Conservation (phyloP, 2,113 vertebrate genomes). For the Channa maculata region DNA sequence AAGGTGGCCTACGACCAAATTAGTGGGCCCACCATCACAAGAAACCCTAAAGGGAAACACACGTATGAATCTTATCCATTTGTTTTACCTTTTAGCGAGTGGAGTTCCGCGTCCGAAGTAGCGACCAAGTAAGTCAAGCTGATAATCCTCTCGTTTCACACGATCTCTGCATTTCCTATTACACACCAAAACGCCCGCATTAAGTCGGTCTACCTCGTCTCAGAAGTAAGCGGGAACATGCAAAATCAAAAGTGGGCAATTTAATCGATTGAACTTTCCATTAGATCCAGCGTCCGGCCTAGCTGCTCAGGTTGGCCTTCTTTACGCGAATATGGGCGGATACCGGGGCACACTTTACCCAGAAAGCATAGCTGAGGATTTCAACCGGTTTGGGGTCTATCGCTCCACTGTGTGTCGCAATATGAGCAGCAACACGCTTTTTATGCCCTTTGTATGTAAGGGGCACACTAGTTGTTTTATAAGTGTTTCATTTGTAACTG, state of each 20-base stretch:
- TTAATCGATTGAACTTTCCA: conserved; percentile 83
- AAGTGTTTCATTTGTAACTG: no score
- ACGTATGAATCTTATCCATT: conserved; percentile 45
- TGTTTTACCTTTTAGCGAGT: conserved; percentile 81
- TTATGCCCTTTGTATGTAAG: no score
- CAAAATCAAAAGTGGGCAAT: conserved; percentile 52
- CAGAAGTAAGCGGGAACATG: conserved; percentile 41
- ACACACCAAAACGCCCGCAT: conserved; percentile 69
- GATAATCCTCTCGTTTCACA: conserved; percentile 76
- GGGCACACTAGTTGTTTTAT: no score
- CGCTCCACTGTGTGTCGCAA: conserved; percentile 33
- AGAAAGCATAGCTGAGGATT: conserved; percentile 78
- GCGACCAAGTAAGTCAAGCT: conserved; percentile 78
- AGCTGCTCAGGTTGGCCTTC: conserved; percentile 78
- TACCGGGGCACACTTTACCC: conserved; percentile 84
- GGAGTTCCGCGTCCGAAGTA: conserved; percentile 85
- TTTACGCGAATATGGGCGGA: conserved; percentile 85
- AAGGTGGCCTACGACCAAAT: no score
- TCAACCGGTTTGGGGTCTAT: conserved; percentile 63
- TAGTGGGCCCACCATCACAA: no score
- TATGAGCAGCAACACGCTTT: no score
- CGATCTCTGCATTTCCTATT: conserved; percentile 81
- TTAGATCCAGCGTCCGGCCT: conserved; percentile 78
- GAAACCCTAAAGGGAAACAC: conserved; percentile 8
- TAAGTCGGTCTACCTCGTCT: conserved; percentile 37